A percentile compares a stretch with the other conserved stretches of the same genome.
These are phyloP conservation scores for Mechanitis messenoides DNA, from an alignment of 2,888 invertebrate genomes.

Conservation along the genomic window DNA sequence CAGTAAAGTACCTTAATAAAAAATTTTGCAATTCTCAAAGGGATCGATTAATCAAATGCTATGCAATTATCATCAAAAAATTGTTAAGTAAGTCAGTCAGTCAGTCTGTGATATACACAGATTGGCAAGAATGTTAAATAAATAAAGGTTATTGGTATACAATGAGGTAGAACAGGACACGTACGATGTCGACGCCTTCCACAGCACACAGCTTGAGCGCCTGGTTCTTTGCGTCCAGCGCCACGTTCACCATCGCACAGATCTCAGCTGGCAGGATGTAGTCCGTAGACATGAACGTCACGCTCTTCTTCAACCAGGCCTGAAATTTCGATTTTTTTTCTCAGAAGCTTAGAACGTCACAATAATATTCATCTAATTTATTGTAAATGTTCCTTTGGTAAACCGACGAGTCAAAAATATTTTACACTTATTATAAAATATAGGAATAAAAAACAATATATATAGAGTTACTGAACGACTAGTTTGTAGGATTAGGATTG, in stretches of 20 bases:
- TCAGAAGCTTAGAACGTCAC: not conserved
- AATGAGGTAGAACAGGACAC: constrained; percentile 39
- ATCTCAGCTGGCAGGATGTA: constrained; percentile 98
- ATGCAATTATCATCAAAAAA: no score
- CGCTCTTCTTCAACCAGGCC: constrained; percentile 93
- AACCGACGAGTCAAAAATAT: not conserved
- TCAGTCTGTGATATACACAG: no score
- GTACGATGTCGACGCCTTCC: constrained; percentile 96
- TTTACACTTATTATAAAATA: no score
- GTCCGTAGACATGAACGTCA: constrained; percentile 96
- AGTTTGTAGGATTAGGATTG: no score
- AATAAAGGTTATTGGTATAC: constrained; percentile 1
- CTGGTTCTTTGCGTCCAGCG: constrained; percentile 97
- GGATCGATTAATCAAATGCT: no score
- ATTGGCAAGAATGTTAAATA: no score
- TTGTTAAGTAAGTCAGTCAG: no score
- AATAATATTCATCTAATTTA: not conserved
- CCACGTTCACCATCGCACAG: constrained; percentile 99
- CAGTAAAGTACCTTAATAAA: not conserved
- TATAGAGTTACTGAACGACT: no score
- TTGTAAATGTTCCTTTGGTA: not conserved
- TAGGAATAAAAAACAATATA: no score
- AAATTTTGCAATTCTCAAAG: no score
- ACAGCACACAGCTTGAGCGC: constrained; percentile 97
- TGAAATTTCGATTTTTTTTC: constrained; percentile 58